Evolutionary conservation across 2,888 invertebrate species (phyloP).

Genomic region (Molanna angustata): DNA sequence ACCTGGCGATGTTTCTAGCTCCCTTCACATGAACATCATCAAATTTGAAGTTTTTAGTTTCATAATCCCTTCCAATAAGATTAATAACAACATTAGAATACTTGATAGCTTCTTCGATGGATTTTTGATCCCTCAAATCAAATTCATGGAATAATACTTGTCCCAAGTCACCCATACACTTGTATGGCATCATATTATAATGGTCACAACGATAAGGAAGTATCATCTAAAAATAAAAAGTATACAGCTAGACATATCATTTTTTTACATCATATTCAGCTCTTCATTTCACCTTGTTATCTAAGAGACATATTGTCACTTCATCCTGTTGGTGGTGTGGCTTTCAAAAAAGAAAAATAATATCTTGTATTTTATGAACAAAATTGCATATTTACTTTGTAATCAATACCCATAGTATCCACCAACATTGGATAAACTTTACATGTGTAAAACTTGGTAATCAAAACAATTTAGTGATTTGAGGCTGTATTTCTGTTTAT

Average conservation of each 20-base stretch:
- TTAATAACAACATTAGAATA: conserved; percentile 98
- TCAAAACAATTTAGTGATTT: too few relatives aligned
- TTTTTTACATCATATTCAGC: background rate
- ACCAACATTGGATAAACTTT: too few relatives aligned
- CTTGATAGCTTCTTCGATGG: conserved; percentile 79
- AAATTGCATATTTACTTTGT: too few relatives aligned
- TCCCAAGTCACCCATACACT: conserved; percentile 90
- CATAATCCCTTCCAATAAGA: conserved; percentile 86
- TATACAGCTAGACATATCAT: background rate
- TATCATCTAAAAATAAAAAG: conserved; percentile 65
- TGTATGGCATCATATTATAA: conserved; percentile 73
- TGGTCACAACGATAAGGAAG: conserved; percentile 89
- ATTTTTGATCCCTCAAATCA: conserved; percentile 79
- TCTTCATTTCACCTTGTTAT: too few relatives aligned
- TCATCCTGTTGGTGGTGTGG: too few relatives aligned
- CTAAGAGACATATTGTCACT: too few relatives aligned
- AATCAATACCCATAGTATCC: too few relatives aligned
- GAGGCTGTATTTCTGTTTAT: too few relatives aligned
- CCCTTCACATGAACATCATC: conserved; percentile 86
- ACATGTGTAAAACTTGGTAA: too few relatives aligned
- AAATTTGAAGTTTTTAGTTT: conserved; percentile 86
- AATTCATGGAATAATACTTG: conserved; percentile 90
- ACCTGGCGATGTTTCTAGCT: conserved; percentile 78
- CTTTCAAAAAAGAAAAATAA: too few relatives aligned
- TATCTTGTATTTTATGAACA: too few relatives aligned